These are phyloP conservation scores for Sapayoa aenigma DNA, from an alignment of 2,113 vertebrate genomes.

Conservation along the genomic window DNA sequence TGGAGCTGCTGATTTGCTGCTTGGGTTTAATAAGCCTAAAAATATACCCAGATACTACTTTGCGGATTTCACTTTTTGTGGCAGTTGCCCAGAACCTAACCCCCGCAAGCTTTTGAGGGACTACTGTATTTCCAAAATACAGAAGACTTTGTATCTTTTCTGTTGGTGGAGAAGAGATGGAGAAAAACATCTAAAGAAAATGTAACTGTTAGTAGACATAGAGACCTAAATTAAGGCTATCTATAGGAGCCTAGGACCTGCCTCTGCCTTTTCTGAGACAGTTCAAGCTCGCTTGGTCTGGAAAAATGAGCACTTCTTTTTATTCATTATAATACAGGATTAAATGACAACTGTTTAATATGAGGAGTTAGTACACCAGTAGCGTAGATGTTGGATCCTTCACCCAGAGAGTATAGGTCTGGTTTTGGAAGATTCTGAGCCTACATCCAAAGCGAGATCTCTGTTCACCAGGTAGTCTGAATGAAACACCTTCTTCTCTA, in stretches of 20 bases:
- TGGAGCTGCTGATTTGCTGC: too few species aligned
- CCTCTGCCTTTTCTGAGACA: neutral
- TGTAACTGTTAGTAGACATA: neutral
- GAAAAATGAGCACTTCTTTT: neutral
- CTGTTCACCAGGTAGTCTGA: neutral
- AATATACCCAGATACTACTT: too few species aligned
- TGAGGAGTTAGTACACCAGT: neutral
- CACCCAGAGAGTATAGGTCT: neutral
- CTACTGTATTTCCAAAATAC: neutral
- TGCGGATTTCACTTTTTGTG: too few species aligned
- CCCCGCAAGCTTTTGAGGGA: too few species aligned
- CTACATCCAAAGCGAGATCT: neutral
- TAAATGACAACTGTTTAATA: neutral
- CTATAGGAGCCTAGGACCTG: neutral
- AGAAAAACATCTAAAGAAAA: neutral
- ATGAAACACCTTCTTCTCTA: neutral
- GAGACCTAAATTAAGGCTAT: neutral
- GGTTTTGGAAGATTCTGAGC: neutral
- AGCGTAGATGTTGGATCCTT: neutral
- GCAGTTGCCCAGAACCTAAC: too few species aligned
- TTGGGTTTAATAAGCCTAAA: too few species aligned
- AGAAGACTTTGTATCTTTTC: neutral
- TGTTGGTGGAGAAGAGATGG: neutral
- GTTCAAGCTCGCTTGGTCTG: neutral
- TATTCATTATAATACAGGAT: neutral